Evolutionary conservation across 2,113 vertebrate genomes (phyloP), one percentile per base, ranked within the genome.

Genomic region (Clarias macrocephalus): DNA sequence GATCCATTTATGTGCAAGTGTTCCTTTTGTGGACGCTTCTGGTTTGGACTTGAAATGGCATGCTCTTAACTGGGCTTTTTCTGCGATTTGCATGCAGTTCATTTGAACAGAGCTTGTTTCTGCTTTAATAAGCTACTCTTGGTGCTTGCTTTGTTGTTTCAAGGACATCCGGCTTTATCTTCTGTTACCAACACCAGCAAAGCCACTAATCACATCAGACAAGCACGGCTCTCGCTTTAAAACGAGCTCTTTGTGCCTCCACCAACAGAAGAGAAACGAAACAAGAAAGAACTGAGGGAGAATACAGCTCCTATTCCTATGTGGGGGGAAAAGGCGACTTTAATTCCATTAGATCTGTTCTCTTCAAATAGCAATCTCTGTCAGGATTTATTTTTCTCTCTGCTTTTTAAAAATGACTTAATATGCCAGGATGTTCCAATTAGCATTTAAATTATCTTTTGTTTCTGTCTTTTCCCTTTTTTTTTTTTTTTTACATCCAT

Each of bases 371-470:
- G 91, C 92, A 94, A 88, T 92, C 85, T 90, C 90, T 84, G 93
- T 91, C 91, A 92, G 87, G 90, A 94, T 94, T 93, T 94, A 94
- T 94, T 94, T 81, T 75, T 92, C 93, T 94, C 90, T 95, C 93
- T 91, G 87, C 92, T 94, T 94, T 91, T 93, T 92, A 93, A 93
- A 94, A 94, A 93, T 89, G 84, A 90, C 91, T 94, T 91, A 93
- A 94, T 95, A 93, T 92, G 90, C 90, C 91, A 90, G 90, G 92
- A 92, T 95, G 93, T 94, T 93, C 92, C 91, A 92, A 95, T 95
- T 95, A 95, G 93, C 94, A 94, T 96, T 95, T 95, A 92, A 91
- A 95, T 95, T 91, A 94, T 94, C 92, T 92, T 7, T 92, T 90
- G 91, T 93, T 93, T 93, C 93, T 95, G 93, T 94, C 48, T 92